phyloP scores from a whole-genome alignment of 1,140 invertebrate genomes.

The Bombus impatiens region DNA sequence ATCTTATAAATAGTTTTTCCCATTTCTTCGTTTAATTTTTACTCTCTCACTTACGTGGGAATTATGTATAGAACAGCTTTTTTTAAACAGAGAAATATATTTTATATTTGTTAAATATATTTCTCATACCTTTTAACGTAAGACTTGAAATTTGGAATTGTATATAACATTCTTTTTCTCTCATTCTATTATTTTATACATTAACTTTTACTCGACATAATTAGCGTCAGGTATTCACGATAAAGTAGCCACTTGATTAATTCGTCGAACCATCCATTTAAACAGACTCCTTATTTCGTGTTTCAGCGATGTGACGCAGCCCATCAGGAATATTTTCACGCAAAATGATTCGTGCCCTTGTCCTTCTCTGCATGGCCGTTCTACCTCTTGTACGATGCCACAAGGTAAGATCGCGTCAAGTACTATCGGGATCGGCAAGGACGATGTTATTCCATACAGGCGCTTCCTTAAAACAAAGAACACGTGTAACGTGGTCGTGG shows the following conservation, averaged over 20 bases:
- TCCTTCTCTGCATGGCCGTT: slow-evolving; percentile 80
- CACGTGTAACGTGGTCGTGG: neutral
- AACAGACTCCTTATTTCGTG: slow-evolving; percentile 50
- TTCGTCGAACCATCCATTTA: neutral
- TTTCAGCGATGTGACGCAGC: slow-evolving; percentile 81
- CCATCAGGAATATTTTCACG: slow-evolving; percentile 79
- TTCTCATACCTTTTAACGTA: neutral
- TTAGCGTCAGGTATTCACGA: neutral
- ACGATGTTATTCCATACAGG: slow-evolving; percentile 44
- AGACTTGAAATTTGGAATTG: neutral
- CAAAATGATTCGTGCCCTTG: slow-evolving; percentile 82
- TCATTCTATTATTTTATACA: no score
- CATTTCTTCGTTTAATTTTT: no score
- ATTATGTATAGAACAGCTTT: neutral
- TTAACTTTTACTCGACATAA: no score
- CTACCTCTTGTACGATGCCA: slow-evolving; percentile 81
- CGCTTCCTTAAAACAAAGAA: slow-evolving; percentile 48
- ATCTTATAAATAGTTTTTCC: no score
- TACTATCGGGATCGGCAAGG: slow-evolving; percentile 50
- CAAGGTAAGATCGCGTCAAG: slow-evolving; percentile 76
- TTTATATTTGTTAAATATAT: neutral
- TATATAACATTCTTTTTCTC: neutral
- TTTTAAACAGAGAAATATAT: neutral
- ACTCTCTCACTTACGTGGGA: no score
- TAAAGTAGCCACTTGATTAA: neutral